Conservation (phyloP, 2,888 invertebrate genomes). For the Euphydryas editha region DNA sequence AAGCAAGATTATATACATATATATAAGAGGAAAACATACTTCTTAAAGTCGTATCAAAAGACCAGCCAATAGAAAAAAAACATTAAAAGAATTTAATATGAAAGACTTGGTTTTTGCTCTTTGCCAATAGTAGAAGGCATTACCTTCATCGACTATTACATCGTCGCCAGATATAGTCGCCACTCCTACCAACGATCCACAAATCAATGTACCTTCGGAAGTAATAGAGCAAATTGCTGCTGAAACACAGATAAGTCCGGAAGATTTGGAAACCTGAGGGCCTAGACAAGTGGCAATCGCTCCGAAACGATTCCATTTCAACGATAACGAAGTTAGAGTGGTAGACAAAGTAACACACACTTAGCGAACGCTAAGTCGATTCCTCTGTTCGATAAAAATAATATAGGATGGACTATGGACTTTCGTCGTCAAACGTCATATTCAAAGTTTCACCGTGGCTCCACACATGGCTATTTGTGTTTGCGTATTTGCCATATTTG, state of each 20-base stretch:
- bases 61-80: background rate
- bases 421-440: too few species aligned
- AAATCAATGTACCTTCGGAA: slow-evolving; percentile 48
- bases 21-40: background rate
- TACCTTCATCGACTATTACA: slow-evolving; percentile 48
- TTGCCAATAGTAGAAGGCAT: slow-evolving; percentile 46
- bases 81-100: background rate
- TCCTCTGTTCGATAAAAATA: too few species aligned
- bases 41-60: background rate
- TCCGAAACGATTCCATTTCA: too few species aligned
- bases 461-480: too few species aligned
- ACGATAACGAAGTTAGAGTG: too few species aligned
- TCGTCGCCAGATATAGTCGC: slow-evolving; percentile 47
- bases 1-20: background rate
- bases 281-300: too few species aligned
- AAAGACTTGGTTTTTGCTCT: background rate
- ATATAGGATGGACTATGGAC: too few species aligned
- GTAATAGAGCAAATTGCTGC: slow-evolving; percentile 50
- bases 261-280: slow-evolving; percentile 48
- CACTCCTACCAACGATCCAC: slow-evolving; percentile 46
- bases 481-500: too few species aligned
- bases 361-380: too few species aligned
- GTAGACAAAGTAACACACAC: too few species aligned
- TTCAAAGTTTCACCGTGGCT: too few species aligned
- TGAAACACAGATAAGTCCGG: slow-evolving; percentile 46